Evolutionary conservation across 2,797 vertebrate genomes (phyloP), one percentile per base, ranked within the genome.

Genomic region (Channa striata): DNA sequence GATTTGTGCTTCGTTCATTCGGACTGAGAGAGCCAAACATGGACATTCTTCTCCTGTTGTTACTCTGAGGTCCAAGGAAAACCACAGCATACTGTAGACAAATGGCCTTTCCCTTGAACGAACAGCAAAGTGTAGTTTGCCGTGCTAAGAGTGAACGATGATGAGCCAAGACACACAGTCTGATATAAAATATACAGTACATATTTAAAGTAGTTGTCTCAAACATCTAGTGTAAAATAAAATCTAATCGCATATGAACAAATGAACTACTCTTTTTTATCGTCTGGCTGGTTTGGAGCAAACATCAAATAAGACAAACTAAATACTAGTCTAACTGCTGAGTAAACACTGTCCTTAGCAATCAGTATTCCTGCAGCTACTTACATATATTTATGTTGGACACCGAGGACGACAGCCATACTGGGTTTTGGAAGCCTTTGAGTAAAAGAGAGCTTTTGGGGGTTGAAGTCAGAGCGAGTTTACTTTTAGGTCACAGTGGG

Each of bases 381-480:
- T 82, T 87, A 70, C 59, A 72, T 72, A 7, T 93, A 87, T 92
- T 93, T 91, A 88, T 88, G 64, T 91, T 91, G 89, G 88, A 91
- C 72, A 70, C 51, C 58, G 19, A 46, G 46, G 62, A 85, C 83
- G 74, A 59, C 51, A 91, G 85, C 51, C 58, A 59, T 43, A 43
- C 47, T 63, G 73, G 64, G 66, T 66, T 89, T 84, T 69, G 58
- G 69, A 84, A 78, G 68, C 50, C 56, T 78, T 74, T 76, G 57
- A 81, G 82, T 71, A 74, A 70, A 72, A 47, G 59, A 79, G 59
- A 59, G 71, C 59, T 51, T 86, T 77, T 59, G 37, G 64, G 83
- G 62, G 78, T 47, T 84, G 72, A 83, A 83, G 83, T 86, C 81
- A 72, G 69, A 74, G 57, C 25, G 72, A 85, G 89, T 90, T 91